Percentiles rank a stretch among this genome's conserved stretches.
phyloP scores from a whole-genome alignment of 2,113 vertebrate species.

The Cyphomyrus discorhynchus region DNA sequence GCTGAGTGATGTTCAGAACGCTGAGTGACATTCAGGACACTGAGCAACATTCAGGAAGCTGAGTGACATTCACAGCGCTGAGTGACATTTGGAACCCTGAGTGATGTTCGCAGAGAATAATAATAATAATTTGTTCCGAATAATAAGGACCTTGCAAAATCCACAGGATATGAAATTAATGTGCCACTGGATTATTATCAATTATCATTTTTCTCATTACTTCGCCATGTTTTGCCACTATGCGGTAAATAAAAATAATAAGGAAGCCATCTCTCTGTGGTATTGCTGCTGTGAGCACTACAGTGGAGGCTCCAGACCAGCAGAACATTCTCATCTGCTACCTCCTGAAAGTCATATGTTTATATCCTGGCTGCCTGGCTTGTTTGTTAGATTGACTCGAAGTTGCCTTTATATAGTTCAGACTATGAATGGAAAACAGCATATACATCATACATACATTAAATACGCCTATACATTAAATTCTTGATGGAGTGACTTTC shows the following conservation, averaged over 20 bases:
- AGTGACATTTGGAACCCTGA: neutral
- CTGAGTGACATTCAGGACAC: neutral
- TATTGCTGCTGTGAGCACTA: neutral
- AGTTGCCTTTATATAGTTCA: neutral
- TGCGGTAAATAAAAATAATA: slow-evolving; percentile 14
- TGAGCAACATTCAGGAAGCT: neutral
- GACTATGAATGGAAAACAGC: neutral
- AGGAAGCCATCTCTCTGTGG: slow-evolving; percentile 15
- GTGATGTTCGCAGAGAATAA: neutral
- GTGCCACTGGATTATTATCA: slow-evolving; percentile 44
- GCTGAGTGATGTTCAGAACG: neutral
- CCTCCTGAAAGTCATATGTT: neutral
- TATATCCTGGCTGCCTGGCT: neutral
- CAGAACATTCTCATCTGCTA: neutral
- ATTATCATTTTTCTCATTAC: slow-evolving; percentile 52
- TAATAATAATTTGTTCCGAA: slow-evolving; percentile 38
- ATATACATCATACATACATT: too few species aligned
- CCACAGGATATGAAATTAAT: slow-evolving; percentile 50
- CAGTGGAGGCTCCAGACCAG: neutral
- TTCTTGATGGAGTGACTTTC: neutral
- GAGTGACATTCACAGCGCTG: neutral
- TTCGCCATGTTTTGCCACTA: slow-evolving; percentile 26
- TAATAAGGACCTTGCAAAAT: slow-evolving; percentile 45
- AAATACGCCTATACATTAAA: neutral
- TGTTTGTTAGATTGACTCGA: neutral